Percentiles rank a stretch among this genome's conserved stretches.
These are phyloP conservation scores for Machaerirhynchus nigripectus DNA, from an alignment of 2,113 vertebrate genomes.

Conservation along the genomic window DNA sequence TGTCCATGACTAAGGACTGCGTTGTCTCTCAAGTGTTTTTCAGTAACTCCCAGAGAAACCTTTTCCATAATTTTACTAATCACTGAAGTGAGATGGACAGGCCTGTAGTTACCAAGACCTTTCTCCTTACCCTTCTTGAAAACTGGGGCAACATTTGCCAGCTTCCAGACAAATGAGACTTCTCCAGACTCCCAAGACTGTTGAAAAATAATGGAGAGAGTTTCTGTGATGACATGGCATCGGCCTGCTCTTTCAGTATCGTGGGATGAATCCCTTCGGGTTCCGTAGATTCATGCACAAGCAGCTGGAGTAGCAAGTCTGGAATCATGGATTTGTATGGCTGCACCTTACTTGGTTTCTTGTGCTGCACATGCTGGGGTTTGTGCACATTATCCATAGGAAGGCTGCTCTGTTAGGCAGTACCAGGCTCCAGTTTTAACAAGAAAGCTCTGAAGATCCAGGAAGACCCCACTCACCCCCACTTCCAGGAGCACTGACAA, in stretches of 20 bases:
- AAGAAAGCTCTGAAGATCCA: background rate
- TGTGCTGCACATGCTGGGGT: background rate
- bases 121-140: background rate
- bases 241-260: fast-evolving
- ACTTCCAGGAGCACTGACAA: background rate
- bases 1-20: background rate
- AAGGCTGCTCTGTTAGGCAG: background rate
- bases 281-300: background rate
- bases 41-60: background rate
- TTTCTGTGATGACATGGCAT: background rate
- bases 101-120: background rate
- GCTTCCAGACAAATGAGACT: background rate
- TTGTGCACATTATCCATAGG: background rate
- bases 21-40: background rate
- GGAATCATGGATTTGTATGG: background rate
- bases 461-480: background rate
- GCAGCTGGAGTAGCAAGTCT: background rate
- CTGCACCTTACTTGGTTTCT: background rate
- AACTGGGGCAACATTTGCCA: background rate
- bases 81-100: background rate
- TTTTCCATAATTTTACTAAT: background rate
- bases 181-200: background rate
- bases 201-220: background rate
- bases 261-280: fast-evolving
- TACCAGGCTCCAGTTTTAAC: background rate